Evolutionary conservation across 2,113 vertebrate species (phyloP).

Genomic region (Promerops cafer): DNA sequence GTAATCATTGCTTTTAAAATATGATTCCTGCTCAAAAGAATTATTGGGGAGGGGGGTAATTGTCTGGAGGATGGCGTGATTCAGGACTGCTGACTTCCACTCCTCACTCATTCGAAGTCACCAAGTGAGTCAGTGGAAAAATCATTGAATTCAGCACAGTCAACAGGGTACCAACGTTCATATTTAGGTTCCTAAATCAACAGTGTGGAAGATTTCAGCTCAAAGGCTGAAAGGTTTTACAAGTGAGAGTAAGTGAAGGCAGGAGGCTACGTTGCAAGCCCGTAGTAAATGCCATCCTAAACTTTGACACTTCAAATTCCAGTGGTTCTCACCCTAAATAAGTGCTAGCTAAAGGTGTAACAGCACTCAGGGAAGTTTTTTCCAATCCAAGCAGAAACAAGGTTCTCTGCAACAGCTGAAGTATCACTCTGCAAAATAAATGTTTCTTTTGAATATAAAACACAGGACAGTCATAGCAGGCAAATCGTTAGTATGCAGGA

Average conservation of each 20-base stretch:
- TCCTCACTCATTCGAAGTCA: slow-evolving; percentile 38
- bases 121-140: slow-evolving; percentile 50
- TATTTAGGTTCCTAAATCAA: not conserved
- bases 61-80: slow-evolving; percentile 29
- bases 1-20: not conserved
- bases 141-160: not conserved
- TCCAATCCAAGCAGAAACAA: not conserved
- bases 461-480: not conserved
- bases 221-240: not conserved
- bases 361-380: not conserved
- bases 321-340: not conserved
- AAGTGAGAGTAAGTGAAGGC: not conserved
- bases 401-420: not conserved
- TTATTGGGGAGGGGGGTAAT: not conserved
- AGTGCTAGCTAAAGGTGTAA: not conserved
- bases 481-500: not conserved
- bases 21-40: not conserved
- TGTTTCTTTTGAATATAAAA: not conserved
- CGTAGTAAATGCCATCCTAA: not conserved
- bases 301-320: not conserved
- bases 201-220: not conserved
- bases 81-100: slow-evolving; percentile 34
- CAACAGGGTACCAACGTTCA: not conserved
- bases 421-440: not conserved
- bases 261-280: not conserved